phyloP scores from a whole-genome alignment of 2,888 invertebrate species.

The Melanostoma scalare region DNA sequence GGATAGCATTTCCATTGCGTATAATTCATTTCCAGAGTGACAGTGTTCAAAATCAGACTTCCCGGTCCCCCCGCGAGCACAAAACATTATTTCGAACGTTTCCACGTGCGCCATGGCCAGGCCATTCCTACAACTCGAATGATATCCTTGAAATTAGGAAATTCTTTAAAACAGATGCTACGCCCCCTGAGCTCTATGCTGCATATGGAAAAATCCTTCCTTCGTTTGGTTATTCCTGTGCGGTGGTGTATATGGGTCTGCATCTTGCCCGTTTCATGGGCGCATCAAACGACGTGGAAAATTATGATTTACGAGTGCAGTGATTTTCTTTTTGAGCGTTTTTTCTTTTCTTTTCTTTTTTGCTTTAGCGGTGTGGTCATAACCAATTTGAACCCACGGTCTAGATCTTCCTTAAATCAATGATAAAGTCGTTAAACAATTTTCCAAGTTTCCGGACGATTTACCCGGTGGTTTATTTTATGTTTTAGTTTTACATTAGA shows the following conservation, averaged over 20 bases:
- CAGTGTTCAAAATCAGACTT: slow-evolving; percentile 62
- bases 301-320: slow-evolving; percentile 74
- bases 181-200: slow-evolving; percentile 46
- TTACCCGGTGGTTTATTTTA: slow-evolving; percentile 63
- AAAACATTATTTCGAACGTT: slow-evolving; percentile 20
- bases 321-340: slow-evolving; percentile 43
- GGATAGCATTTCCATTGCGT: slow-evolving; percentile 60
- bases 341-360: slow-evolving; percentile 9
- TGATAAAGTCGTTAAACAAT: slow-evolving; percentile 73
- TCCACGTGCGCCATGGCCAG: slow-evolving; percentile 29
- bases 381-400: slow-evolving; percentile 56
- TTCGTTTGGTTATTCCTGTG: slow-evolving; percentile 49
- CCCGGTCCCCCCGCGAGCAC: slow-evolving; percentile 17
- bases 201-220: slow-evolving; percentile 55
- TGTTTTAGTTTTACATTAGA: slow-evolving; percentile 50
- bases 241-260: slow-evolving; percentile 26
- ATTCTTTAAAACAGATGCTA: slow-evolving; percentile 71
- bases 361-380: slow-evolving; percentile 1
- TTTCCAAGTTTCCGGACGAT: slow-evolving; percentile 72
- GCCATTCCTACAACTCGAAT: slow-evolving; percentile 42
- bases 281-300: slow-evolving; percentile 74
- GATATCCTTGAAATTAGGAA: slow-evolving; percentile 73
- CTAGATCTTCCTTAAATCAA: slow-evolving; percentile 70
- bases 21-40: slow-evolving; percentile 67
- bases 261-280: slow-evolving; percentile 62